Conservation (phyloP, 2,797 vertebrate species). For the Manis javanica region DNA sequence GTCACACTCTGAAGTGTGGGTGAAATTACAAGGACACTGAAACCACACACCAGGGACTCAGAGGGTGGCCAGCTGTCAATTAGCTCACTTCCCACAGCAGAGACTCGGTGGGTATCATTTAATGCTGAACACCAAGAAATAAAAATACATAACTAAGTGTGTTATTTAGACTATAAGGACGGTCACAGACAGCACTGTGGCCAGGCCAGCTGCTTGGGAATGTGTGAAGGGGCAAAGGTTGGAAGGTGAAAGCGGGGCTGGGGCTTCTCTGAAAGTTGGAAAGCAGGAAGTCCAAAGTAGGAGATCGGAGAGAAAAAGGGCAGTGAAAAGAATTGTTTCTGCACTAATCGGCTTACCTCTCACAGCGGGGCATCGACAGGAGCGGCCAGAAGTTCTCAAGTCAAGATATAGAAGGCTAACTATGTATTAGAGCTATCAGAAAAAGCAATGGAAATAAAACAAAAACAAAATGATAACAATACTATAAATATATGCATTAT, state of each 20-base stretch:
- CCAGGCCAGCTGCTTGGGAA: background rate
- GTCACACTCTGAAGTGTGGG: background rate
- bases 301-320: background rate
- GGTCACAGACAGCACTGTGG: background rate
- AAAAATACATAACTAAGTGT: background rate
- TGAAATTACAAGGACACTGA: background rate
- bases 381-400: background rate
- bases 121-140: background rate
- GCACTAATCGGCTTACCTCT: background rate
- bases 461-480: background rate
- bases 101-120: background rate
- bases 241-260: background rate
- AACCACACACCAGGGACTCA: background rate
- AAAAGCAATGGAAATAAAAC: background rate
- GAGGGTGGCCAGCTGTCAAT: background rate
- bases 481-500: no score
- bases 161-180: background rate
- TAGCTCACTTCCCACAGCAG: background rate
- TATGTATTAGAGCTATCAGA: background rate
- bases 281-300: background rate
- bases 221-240: background rate
- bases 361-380: background rate
- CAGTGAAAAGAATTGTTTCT: background rate
- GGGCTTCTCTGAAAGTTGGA: background rate
- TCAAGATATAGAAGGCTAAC: background rate